Conservation (phyloP, 2,113 vertebrate genomes). For the Phalacrocorax carbo region DNA sequence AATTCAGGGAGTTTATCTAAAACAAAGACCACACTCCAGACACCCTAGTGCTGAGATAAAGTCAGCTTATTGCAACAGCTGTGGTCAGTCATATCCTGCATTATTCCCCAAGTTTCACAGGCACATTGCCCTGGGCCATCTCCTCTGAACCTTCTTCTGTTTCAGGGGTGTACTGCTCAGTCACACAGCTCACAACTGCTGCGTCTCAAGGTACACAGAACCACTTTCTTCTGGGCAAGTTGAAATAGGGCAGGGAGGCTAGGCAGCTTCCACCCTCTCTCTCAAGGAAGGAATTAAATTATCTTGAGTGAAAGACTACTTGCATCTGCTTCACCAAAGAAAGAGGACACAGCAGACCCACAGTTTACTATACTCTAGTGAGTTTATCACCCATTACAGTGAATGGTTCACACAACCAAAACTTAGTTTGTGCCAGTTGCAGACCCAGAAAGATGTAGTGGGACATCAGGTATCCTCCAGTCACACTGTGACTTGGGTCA, state of each 20-base stretch:
- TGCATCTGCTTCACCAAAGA: not conserved
- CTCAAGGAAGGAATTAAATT: not conserved
- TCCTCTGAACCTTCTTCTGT: not conserved
- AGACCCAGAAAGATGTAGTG: not conserved
- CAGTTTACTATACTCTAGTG: not conserved
- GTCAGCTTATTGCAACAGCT: not conserved
- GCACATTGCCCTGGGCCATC: not conserved
- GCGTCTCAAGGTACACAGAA: not conserved
- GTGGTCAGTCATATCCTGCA: not conserved
- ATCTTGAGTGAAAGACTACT: not conserved
- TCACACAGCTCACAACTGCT: not conserved
- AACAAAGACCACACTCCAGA: not conserved
- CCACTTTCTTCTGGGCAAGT: not conserved
- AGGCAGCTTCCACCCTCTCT: not conserved
- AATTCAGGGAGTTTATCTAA: not conserved
- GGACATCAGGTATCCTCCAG: not conserved
- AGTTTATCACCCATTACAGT: not conserved
- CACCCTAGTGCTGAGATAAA: not conserved
- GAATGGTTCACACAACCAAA: not conserved
- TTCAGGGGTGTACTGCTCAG: not conserved
- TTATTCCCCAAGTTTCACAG: not conserved
- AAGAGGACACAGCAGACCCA: not conserved
- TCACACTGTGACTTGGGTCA: not conserved
- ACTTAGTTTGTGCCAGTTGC: not conserved
- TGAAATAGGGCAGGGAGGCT: not conserved